Evolutionary conservation across 35 echinoderm and acorn worm species (phyloP), one percentile per base, ranked within the genome.

Genomic region (Holothuria glaberrima): DNA sequence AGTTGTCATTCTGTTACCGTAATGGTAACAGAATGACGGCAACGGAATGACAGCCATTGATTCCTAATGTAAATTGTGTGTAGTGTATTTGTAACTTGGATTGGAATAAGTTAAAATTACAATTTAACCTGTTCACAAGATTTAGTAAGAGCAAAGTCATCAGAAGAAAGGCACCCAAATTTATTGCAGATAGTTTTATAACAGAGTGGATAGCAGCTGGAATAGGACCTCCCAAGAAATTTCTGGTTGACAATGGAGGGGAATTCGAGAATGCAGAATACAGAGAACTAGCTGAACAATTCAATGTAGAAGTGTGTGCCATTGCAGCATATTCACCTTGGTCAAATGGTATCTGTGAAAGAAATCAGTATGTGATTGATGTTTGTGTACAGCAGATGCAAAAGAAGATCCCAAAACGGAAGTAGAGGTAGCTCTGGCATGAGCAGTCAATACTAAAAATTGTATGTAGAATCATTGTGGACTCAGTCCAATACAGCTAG

Each of bases 201-300:
- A 91, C 90, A 57, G 65, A 91, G 50, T 91, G 77, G 77, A 91
- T 91, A 38, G 90, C 78, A 45, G 59, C 80, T 80, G 80, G 90
- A 16, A 52, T 91, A 29, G 89, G 79, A 18, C 78, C 89, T 19
- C 63, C 89, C 4, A 85, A 91, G 72, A 79, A 84, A 28, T 80
- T 54, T 20, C 34, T 79, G 34, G 75, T 79, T 41, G 75, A 48
- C 16, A 48, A 44, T 48, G 19, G 87, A 48, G 28, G 87, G 10
- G 87, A 89, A 58, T 89, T 89, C 28, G 48, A 89, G 67, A 75
- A 89, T 89, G 68, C 68, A n/a, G 68, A 89, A 89, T 89, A 75
- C 28, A 75, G 5, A 1, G 71, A 41, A 33, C 25, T 75, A 17
- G 62, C 62, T 24, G 62, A 65, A 20, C 62, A 65, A 28, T 65